These are phyloP conservation scores for Phyllopteryx taeniolatus DNA, from an alignment of 2,113 vertebrate genomes.

Conservation along the genomic window DNA sequence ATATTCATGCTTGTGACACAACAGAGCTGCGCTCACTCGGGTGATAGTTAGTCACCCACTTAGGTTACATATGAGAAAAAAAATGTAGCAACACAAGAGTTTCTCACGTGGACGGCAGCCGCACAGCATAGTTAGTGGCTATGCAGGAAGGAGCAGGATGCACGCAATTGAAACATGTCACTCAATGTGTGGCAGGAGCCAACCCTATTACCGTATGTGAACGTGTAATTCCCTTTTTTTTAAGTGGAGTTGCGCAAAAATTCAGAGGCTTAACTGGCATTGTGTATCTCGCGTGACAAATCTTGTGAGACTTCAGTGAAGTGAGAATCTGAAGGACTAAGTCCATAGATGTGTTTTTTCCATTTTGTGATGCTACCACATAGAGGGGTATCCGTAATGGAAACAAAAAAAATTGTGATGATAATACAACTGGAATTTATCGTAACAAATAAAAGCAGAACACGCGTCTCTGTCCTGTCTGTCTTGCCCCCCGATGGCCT, in stretches of 20 bases:
- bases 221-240: not conserved
- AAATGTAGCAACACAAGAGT: not conserved
- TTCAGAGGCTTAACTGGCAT: too few relatives aligned
- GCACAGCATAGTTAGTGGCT: not conserved
- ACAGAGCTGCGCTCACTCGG: conserved; percentile 15
- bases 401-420: not conserved
- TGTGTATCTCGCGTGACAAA: not conserved
- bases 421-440: too few relatives aligned
- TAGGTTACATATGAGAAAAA: not conserved
- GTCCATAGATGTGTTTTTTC: not conserved
- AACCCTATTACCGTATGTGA: not conserved
- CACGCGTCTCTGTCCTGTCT: not conserved
- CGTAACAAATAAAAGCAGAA: not conserved
- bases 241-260: too few relatives aligned
- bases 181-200: not conserved
- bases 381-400: not conserved
- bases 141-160: conserved; percentile 11
- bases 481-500: not conserved
- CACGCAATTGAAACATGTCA: not conserved
- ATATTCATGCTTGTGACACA: conserved; percentile 30
- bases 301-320: too few relatives aligned
- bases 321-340: not conserved
- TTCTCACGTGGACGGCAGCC: conserved; percentile 3
- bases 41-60: not conserved
- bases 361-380: not conserved